Evolutionary conservation across 2,888 invertebrate genomes (phyloP), one percentile per base, ranked within the genome.

Genomic region (Entomobrya multifasciata): DNA sequence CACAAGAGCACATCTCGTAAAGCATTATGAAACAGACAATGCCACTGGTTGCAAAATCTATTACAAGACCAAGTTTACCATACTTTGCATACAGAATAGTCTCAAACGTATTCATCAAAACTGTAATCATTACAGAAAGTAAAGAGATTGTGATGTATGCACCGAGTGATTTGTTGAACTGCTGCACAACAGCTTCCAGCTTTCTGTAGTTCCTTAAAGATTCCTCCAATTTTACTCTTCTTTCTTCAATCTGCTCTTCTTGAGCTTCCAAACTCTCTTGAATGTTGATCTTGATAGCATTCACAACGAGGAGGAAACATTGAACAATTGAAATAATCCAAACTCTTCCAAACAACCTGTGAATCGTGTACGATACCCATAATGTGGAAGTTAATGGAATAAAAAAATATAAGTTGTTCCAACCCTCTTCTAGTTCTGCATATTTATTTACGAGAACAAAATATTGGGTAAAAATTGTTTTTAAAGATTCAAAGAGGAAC

Each of bases 241-340:
- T n/a, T 27, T 41, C 1, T 15, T 74, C 57, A 10, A 44, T 11
- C 41, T 20, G 10, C 27, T 52, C 17, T 11, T 55, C 13, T 27
- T 10, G 1, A 15, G 25, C 13, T 22, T 41, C 36, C 1, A 41
- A 6, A 15, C 27, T 36, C 8, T 11, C 6, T 22, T 55, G 41
- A 11, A 77, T 52, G 4, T 57, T n/a, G 11, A 13, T 30, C 11
- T 77, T 36, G 22, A 74, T 74, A 10, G 2, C 30, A 52, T 5
- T 52, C 17, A 55, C 20, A 6, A 27, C 20, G 13, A 17, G n/a
- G n/a, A n/a, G 2, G 6, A 74, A 30, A 17, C 77, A 60, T 13
- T 77, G 22, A 3, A 77, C 25, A 15, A 77, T 77, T 20, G 44
- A 57, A 41, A 77, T 44, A 8, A 77, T 57, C 77, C 77, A 77